Conservation (phyloP, 1,140 invertebrate genomes). For the Drosophila guanche region DNA sequence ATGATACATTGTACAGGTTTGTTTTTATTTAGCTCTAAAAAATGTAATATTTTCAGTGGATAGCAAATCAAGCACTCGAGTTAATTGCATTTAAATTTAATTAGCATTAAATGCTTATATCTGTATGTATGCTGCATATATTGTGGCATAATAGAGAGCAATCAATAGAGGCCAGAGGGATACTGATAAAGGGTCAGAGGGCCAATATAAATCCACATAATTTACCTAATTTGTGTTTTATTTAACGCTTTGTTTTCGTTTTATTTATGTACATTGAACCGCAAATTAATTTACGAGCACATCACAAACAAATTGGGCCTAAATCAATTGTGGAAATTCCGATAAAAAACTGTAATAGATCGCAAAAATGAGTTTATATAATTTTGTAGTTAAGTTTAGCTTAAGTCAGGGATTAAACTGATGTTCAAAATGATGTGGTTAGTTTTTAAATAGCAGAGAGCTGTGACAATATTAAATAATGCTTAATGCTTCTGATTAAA, state of each 20-base stretch:
- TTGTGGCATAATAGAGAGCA: conserved; percentile 49
- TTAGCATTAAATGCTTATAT: conserved; percentile 78
- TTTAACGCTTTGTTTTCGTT: conserved; percentile 32
- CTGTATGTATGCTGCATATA: conserved; percentile 27
- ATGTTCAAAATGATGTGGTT: no score
- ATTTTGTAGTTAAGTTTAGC: no score
- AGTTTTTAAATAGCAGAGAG: no score
- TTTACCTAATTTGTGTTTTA: conserved; percentile 64
- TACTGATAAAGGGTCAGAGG: not conserved
- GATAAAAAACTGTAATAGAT: not conserved
- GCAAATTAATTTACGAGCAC: conserved; percentile 26
- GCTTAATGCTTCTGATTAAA: not conserved
- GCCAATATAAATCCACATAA: conserved; percentile 45
- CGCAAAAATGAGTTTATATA: no score
- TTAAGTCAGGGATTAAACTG: no score
- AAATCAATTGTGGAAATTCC: no score
- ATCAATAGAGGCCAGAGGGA: not conserved
- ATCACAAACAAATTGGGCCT: not conserved
- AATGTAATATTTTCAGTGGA: conserved; percentile 14
- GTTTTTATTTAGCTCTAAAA: conserved; percentile 30
- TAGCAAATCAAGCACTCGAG: conserved; percentile 72
- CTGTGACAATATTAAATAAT: no score
- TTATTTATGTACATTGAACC: conserved; percentile 35
- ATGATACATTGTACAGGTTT: conserved; percentile 26
- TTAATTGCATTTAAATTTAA: conserved; percentile 81